Evolutionary conservation across 1,140 invertebrate genomes (phyloP).

Genomic region (Halyomorpha halys): DNA sequence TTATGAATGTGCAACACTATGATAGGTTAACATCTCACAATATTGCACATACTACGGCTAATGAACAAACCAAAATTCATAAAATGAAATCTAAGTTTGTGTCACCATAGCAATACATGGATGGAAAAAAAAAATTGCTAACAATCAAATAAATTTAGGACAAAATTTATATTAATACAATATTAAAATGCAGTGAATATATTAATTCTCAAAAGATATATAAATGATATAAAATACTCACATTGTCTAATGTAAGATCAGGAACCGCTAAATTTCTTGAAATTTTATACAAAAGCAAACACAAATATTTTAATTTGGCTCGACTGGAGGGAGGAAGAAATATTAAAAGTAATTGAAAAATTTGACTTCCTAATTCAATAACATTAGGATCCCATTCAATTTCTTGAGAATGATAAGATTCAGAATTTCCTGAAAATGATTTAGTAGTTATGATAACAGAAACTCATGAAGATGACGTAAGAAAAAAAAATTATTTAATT

Average conservation of each 20-base stretch:
- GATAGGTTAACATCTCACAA: too few species aligned
- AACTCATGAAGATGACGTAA: not conserved
- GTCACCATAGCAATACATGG: not conserved
- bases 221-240: not conserved
- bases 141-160: not conserved
- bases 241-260: not conserved
- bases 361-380: not conserved
- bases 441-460: not conserved
- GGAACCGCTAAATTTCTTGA: not conserved
- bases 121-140: not conserved
- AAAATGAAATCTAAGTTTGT: not conserved
- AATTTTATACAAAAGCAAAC: not conserved
- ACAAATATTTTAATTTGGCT: not conserved
- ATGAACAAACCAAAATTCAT: not conserved
- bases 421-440: not conserved
- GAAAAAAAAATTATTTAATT: too few species aligned
- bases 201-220: too few species aligned
- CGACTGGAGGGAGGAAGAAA: conserved; percentile 2
- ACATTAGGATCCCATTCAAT: not conserved
- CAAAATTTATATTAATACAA: not conserved
- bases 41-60: not conserved
- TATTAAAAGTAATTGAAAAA: conserved; percentile 1
- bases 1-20: too few species aligned
- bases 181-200: too few species aligned
- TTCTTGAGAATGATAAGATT: not conserved